Conservation (phyloP, 2,113 vertebrate species). For the Hirundichthys speculiger region DNA sequence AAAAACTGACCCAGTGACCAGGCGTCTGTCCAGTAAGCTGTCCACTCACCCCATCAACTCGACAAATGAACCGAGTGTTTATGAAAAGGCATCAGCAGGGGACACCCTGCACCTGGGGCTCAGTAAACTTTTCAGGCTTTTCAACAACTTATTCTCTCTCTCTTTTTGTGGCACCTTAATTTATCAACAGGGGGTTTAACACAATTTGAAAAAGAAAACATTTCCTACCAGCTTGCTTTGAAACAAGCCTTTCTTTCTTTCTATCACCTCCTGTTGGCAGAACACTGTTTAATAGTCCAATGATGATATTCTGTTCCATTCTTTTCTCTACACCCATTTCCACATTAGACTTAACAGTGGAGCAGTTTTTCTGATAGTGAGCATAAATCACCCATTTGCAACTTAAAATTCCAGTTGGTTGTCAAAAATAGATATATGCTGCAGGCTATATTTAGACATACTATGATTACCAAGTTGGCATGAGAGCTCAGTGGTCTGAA, state of each 20-base stretch:
- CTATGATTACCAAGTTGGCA: slow-evolving; percentile 38
- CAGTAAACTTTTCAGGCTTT: slow-evolving; percentile 63
- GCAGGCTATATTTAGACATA: slow-evolving; percentile 42
- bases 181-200: slow-evolving; percentile 56
- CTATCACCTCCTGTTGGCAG: slow-evolving; percentile 49
- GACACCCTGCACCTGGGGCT: slow-evolving; percentile 69
- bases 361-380: slow-evolving; percentile 29
- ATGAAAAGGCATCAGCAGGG: slow-evolving; percentile 68
- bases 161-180: slow-evolving; percentile 48
- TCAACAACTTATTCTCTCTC: slow-evolving; percentile 50
- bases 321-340: slow-evolving; percentile 26
- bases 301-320: slow-evolving; percentile 61
- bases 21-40: slow-evolving; percentile 66
- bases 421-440: slow-evolving; percentile 29
- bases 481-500: slow-evolving; percentile 57
- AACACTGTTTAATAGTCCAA: slow-evolving; percentile 57
- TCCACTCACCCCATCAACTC: slow-evolving; percentile 65
- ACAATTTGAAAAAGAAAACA: slow-evolving; percentile 65
- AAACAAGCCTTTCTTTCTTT: slow-evolving; percentile 51
- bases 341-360: slow-evolving; percentile 3
- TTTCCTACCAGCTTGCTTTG: slow-evolving; percentile 61
- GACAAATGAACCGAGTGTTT: slow-evolving; percentile 71
- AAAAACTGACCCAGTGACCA: slow-evolving; percentile 59
- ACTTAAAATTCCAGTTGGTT: slow-evolving; percentile 60
- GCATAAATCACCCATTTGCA: slow-evolving; percentile 37